Evolutionary conservation across 1,140 invertebrate genomes (phyloP).

Genomic region (Vanessa atalanta): DNA sequence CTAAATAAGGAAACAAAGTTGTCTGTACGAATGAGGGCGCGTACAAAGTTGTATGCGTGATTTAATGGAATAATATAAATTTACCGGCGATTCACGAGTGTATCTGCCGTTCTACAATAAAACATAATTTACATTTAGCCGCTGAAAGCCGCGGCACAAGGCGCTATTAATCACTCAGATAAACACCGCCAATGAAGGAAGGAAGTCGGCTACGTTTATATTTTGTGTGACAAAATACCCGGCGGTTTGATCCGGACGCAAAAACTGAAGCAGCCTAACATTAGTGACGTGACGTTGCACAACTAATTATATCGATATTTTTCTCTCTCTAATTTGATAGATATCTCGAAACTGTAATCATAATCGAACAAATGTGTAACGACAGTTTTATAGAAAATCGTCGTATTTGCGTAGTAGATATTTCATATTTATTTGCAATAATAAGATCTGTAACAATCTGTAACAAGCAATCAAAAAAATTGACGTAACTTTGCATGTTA

Average conservation of each 20-base stretch:
- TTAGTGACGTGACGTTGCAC: slow-evolving; percentile 41
- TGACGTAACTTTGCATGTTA: no score
- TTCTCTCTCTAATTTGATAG: slow-evolving; percentile 7
- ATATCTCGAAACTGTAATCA: no score
- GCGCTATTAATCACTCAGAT: slow-evolving; percentile 77
- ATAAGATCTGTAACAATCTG: no score
- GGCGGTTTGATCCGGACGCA: slow-evolving; percentile 77
- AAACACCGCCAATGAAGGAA: slow-evolving; percentile 77
- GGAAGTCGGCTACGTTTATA: slow-evolving; percentile 78
- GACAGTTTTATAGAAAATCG: no score
- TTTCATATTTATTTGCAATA: no score
- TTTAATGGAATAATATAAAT: slow-evolving; percentile 2
- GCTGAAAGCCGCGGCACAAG: slow-evolving; percentile 59
- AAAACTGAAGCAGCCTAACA: slow-evolving; percentile 71
- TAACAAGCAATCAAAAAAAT: no score
- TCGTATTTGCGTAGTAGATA: no score
- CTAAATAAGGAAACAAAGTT: no score
- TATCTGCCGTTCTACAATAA: slow-evolving; percentile 29
- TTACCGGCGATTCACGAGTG: slow-evolving; percentile 10
- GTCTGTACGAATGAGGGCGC: no score
- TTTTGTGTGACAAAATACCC: slow-evolving; percentile 80
- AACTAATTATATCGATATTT: slow-evolving; percentile 34
- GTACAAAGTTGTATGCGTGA: no score
- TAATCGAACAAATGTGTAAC: no score
- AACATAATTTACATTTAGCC: slow-evolving; percentile 44